Evolutionary conservation across 2,797 vertebrate genomes (phyloP).

Genomic region (Sparus aurata): DNA sequence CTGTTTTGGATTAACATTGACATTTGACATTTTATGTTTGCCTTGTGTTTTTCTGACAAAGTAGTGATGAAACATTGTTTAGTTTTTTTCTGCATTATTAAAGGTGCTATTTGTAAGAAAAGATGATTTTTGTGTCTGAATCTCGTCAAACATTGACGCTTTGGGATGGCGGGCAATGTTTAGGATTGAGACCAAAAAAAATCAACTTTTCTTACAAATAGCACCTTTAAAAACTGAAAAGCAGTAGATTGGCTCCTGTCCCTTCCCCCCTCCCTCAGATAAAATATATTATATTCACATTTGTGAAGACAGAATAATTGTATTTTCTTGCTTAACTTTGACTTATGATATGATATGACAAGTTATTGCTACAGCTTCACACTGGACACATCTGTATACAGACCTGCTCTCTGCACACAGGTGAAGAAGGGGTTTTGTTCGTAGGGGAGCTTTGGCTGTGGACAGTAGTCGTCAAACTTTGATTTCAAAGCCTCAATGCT

Average conservation of each 20-base stretch:
- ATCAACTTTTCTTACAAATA: no score
- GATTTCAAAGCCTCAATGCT: conserved; percentile 73
- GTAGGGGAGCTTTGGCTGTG: conserved; percentile 61
- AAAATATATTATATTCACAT: neutral
- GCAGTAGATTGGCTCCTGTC: neutral
- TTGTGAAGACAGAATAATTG: neutral
- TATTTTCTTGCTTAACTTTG: neutral
- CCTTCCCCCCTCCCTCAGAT: no score
- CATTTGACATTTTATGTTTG: neutral
- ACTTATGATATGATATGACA: neutral
- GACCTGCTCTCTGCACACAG: conserved; percentile 85
- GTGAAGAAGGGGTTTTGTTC: conserved; percentile 87
- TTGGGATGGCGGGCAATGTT: no score
- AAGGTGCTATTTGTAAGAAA: neutral
- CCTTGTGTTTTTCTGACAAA: neutral
- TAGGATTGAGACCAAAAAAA: no score
- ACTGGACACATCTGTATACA: conserved; percentile 26
- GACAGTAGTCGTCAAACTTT: conserved; percentile 84
- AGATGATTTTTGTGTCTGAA: no score
- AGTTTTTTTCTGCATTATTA: neutral
- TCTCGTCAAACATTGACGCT: no score
- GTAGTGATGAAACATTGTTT: neutral
- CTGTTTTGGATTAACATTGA: neutral
- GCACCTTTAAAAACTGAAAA: neutral
- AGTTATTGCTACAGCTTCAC: neutral